These are phyloP conservation scores for Sternotherus odoratus DNA, from an alignment of 2,797 vertebrate species.

Conservation along the genomic window DNA sequence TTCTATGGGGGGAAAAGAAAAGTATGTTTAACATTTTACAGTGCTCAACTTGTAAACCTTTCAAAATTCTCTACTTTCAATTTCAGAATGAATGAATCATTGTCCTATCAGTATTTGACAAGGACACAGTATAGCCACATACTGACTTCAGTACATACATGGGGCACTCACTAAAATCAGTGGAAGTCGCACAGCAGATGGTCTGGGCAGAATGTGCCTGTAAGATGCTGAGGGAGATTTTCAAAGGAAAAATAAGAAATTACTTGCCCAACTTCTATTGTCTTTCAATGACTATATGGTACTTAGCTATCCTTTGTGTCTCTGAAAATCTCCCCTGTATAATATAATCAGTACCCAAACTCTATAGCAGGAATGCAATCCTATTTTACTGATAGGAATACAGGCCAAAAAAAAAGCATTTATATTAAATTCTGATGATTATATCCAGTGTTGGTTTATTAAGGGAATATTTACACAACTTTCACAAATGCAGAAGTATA, in stretches of 20 bases:
- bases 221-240: neutral
- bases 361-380: neutral
- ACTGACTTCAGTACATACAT: neutral
- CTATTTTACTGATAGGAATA: neutral
- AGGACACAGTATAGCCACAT: neutral
- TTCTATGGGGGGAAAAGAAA: conserved; percentile 64
- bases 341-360: neutral
- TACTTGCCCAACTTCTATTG: neutral
- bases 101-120: neutral
- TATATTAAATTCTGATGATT: neutral
- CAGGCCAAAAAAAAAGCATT: neutral
- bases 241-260: neutral
- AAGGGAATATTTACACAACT: neutral
- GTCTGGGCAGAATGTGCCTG: neutral
- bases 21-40: neutral
- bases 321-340: neutral
- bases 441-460: neutral
- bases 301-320: neutral
- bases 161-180: neutral
- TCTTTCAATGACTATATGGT: neutral
- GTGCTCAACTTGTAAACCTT: neutral
- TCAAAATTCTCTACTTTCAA: neutral
- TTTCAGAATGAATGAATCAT: neutral
- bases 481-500: neutral
- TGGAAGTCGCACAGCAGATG: neutral